Conservation (phyloP, 2,113 vertebrate species). For the Todiramphus saurophagus region DNA sequence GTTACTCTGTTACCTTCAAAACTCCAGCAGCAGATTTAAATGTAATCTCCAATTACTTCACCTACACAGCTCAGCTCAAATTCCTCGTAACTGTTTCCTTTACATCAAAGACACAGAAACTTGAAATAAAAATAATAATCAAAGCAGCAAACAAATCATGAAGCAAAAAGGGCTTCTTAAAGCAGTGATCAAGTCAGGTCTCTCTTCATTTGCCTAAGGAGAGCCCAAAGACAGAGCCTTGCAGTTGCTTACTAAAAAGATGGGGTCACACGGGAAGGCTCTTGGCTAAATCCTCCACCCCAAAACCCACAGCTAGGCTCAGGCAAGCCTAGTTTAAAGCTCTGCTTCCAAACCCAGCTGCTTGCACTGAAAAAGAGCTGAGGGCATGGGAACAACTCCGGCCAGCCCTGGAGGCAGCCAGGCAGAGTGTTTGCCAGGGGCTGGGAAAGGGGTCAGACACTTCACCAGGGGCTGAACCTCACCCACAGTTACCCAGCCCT, state of each 20-base stretch:
- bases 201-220: neutral
- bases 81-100: conserved; percentile 30
- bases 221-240: neutral
- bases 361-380: neutral
- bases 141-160: conserved; percentile 55
- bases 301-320: neutral
- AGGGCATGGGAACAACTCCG: neutral
- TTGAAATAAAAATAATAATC: neutral
- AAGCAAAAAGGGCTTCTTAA: neutral
- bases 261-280: conserved; percentile 6
- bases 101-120: conserved; percentile 45
- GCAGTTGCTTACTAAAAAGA: neutral
- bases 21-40: neutral
- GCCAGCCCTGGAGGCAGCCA: accelerated
- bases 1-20: neutral
- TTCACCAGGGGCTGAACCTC: neutral
- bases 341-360: accelerated
- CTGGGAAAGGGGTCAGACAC: neutral
- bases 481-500: neutral
- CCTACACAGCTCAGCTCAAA: neutral
- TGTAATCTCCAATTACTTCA: neutral
- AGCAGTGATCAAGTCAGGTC: neutral
- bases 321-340: neutral
- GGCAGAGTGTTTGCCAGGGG: neutral
- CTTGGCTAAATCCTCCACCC: neutral